Percentiles rank a stretch among this genome's conserved stretches.
phyloP scores from a whole-genome alignment of 2,113 vertebrate genomes.

The Cynopterus brachyotis region DNA sequence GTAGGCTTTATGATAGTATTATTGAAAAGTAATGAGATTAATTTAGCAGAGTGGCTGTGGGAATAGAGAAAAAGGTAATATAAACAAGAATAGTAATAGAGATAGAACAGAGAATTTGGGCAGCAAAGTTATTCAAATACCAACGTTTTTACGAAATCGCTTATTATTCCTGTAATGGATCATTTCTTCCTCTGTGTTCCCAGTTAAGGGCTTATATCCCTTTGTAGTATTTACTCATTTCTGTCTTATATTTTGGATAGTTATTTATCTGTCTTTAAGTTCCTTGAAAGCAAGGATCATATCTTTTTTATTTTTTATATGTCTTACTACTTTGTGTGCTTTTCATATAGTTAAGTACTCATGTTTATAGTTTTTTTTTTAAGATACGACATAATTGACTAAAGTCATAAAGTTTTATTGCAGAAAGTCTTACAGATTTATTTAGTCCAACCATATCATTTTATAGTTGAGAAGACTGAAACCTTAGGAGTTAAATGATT shows the following conservation, averaged over 20 bases:
- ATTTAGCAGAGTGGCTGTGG: not conserved
- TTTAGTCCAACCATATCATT: not conserved
- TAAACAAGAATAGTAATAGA: not conserved
- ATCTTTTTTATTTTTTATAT: slow-evolving; percentile 24
- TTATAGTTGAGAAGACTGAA: slow-evolving; percentile 34
- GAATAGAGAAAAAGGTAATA: not conserved
- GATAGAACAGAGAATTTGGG: not conserved
- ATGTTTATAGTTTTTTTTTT: not conserved
- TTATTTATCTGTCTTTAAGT: slow-evolving; percentile 9
- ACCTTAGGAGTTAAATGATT: not conserved
- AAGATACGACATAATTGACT: not conserved
- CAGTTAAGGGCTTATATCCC: not conserved
- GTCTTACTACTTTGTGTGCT: not conserved
- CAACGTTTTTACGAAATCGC: slow-evolving; percentile 4
- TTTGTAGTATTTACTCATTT: slow-evolving; percentile 15
- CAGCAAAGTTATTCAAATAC: not conserved
- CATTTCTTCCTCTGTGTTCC: not conserved
- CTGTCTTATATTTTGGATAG: not conserved
- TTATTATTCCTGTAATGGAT: not conserved
- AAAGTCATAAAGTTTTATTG: slow-evolving; percentile 24
- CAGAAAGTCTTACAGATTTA: slow-evolving; percentile 15
- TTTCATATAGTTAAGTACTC: slow-evolving; percentile 17
- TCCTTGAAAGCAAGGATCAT: not conserved
- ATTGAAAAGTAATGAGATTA: slow-evolving; percentile 3
- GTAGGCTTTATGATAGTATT: not conserved